Conservation (phyloP, 2,888 invertebrate species). For the Dynastes maya region DNA sequence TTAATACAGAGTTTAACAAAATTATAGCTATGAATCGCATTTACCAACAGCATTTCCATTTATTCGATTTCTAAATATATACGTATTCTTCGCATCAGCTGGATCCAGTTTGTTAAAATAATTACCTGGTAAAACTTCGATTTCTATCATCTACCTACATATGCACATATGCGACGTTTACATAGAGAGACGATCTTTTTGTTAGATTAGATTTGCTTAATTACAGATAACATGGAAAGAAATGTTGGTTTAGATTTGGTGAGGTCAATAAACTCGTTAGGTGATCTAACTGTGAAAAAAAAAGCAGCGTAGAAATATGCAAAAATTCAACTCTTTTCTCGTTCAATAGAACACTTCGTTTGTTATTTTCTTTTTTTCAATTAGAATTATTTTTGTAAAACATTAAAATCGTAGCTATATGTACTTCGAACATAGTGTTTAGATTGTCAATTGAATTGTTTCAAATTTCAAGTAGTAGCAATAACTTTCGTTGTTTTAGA, state of each 20-base stretch:
- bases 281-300: not conserved
- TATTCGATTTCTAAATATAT: not conserved
- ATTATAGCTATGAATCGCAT: no score
- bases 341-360: not conserved
- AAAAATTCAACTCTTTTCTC: constrained; percentile 6
- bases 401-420: no score
- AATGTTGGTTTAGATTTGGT: constrained; percentile 16
- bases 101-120: not conserved
- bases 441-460: no score
- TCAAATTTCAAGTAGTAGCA: no score
- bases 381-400: no score
- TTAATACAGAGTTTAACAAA: no score
- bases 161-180: not conserved
- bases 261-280: constrained; percentile 15
- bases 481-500: no score
- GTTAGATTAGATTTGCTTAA: not conserved
- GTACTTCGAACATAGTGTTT: no score
- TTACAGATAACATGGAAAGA: not conserved
- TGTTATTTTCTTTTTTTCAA: not conserved
- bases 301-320: constrained; percentile 14
- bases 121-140: not conserved
- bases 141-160: not conserved
- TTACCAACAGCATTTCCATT: no score
- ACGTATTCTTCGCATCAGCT: not conserved
- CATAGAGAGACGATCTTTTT: not conserved